phyloP scores from a whole-genome alignment of 1,140 invertebrate species.

The Drosophila virilis region DNA sequence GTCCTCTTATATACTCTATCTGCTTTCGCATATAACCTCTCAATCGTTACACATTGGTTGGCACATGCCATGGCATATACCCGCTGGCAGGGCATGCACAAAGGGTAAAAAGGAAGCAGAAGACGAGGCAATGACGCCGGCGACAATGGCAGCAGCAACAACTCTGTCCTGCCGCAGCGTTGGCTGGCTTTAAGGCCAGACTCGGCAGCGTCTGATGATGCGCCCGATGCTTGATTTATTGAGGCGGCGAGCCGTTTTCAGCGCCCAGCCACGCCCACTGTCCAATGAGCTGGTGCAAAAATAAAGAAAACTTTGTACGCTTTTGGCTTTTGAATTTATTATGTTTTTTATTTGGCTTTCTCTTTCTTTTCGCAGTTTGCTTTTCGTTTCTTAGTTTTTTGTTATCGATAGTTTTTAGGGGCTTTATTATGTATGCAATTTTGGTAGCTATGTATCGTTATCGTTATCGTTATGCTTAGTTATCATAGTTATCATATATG shows the following conservation, averaged over 20 bases:
- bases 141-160: conserved; percentile 44
- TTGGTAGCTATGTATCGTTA: conserved; percentile 54
- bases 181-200: conserved; percentile 21
- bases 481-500: conserved; percentile 35
- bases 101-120: conserved; percentile 1
- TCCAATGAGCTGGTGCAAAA: conserved; percentile 29
- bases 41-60: no score
- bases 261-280: conserved; percentile 57
- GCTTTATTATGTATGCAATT: conserved; percentile 51
- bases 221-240: conserved; percentile 78
- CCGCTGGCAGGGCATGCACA: conserved; percentile 1
- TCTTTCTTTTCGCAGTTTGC: conserved; percentile 19
- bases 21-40: no score
- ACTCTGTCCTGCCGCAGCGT: conserved; percentile 5
- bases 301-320: conserved; percentile 63
- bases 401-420: conserved; percentile 62
- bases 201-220: conserved; percentile 63
- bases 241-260: background rate
- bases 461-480: conserved; percentile 29
- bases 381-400: conserved; percentile 28
- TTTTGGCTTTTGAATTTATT: conserved; percentile 80
- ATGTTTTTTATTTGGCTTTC: conserved; percentile 65
- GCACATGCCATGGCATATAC: background rate
- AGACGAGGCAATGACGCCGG: conserved; percentile 32
- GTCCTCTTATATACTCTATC: no score